Evolutionary conservation across 2,797 vertebrate genomes (phyloP).

Genomic region (Gadopsis marmoratus): DNA sequence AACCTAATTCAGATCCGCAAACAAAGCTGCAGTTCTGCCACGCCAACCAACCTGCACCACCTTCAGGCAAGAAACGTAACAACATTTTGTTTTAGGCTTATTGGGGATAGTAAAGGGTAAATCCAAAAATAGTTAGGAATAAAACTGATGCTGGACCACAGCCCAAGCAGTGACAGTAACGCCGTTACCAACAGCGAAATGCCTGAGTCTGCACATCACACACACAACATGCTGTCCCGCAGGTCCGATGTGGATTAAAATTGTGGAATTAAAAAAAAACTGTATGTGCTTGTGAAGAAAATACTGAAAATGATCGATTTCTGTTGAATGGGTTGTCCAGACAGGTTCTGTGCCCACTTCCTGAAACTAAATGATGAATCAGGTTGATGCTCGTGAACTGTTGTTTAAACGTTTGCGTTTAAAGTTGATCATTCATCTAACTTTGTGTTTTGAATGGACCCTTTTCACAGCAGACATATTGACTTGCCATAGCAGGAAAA

Average conservation of each 20-base stretch:
- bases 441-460: background rate
- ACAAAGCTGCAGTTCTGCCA: background rate
- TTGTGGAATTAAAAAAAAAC: background rate
- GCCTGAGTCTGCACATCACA: background rate
- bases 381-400: background rate
- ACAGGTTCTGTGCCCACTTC: background rate
- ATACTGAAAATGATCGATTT: too few species aligned
- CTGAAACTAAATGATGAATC: background rate
- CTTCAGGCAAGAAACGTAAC: background rate
- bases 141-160: background rate
- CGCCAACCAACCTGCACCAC: background rate
- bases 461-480: background rate
- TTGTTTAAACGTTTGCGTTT: background rate
- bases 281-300: too few species aligned
- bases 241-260: background rate
- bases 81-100: constrained; percentile 1
- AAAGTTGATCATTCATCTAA: background rate
- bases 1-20: background rate
- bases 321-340: background rate
- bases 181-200: background rate
- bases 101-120: background rate
- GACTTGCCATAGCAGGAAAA: background rate
- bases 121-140: background rate
- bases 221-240: background rate
- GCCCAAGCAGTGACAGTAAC: background rate